phyloP scores from a whole-genome alignment of 2,888 invertebrate species.

The Opisthograptis luteolata region DNA sequence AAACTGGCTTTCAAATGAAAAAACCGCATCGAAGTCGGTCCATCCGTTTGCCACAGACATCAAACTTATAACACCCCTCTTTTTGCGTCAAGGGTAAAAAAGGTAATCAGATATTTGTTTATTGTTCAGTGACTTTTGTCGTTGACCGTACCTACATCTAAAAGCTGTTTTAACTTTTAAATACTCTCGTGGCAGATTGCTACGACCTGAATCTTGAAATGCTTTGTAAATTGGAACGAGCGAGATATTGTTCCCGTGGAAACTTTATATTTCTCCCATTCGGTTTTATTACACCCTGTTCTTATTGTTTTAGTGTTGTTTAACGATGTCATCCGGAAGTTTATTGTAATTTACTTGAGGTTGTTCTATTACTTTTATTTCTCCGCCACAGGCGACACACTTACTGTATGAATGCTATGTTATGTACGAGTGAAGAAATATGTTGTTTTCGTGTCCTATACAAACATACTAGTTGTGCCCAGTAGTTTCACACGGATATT shows the following conservation, averaged over 20 bases:
- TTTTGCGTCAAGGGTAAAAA: no score
- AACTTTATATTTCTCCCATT: constrained; percentile 4
- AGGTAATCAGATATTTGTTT: no score
- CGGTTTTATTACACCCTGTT: constrained; percentile 2
- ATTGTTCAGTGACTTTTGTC: no score
- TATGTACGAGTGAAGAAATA: background rate
- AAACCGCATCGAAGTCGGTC: no score
- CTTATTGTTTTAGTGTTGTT: constrained; percentile 18
- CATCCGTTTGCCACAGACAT: no score
- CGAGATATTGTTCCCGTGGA: background rate
- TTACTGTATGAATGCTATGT: no score
- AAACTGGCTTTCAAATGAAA: no score
- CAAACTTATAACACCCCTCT: no score
- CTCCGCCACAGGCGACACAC: background rate
- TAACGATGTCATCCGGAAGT: constrained; percentile 10
- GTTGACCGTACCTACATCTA: no score
- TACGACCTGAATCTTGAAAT: background rate
- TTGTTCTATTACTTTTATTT: constrained; percentile 8
- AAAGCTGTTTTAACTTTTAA: constrained; percentile 11
- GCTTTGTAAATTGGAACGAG: background rate
- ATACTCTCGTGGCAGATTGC: constrained; percentile 1
- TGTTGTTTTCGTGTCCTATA: no score
- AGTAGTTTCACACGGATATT: no score
- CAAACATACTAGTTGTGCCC: no score
- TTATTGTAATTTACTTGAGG: constrained; percentile 12